These are phyloP conservation scores for Achlya flavicornis DNA, from an alignment of 2,888 invertebrate genomes.

Conservation along the genomic window DNA sequence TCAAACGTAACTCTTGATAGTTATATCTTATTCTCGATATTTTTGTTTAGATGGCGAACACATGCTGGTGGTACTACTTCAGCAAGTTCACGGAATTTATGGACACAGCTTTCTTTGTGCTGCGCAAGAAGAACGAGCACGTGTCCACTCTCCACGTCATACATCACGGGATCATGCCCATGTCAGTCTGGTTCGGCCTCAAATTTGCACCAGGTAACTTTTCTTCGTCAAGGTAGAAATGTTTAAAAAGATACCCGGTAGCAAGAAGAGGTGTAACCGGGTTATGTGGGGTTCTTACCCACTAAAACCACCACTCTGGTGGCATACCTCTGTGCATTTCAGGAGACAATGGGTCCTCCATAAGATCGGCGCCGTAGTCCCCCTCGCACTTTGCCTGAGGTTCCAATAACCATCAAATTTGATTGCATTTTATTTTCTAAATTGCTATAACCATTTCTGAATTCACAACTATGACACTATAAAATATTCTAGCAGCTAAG, in stretches of 20 bases:
- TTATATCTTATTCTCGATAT: neutral
- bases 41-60: conserved; percentile 90
- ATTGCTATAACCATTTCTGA: neutral
- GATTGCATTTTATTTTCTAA: neutral
- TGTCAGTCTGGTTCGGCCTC: conserved; percentile 97
- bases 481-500: too few relatives aligned
- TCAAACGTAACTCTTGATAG: too few relatives aligned
- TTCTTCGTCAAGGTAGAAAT: too few relatives aligned
- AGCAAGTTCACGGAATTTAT: conserved; percentile 98
- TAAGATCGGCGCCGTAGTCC: too few relatives aligned
- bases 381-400: too few relatives aligned
- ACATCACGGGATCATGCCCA: conserved; percentile 98
- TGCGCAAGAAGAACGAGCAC: conserved; percentile 97
- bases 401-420: neutral
- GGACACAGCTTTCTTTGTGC: conserved; percentile 97
- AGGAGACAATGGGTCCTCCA: too few relatives aligned
- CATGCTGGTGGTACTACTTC: conserved; percentile 98
- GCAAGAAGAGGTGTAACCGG: too few relatives aligned
- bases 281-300: too few relatives aligned
- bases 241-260: too few relatives aligned
- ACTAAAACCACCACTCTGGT: too few relatives aligned
- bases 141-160: conserved; percentile 97
- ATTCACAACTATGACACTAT: too few relatives aligned
- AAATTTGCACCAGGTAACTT: conserved; percentile 96
- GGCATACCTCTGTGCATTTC: too few relatives aligned